Evolutionary conservation across 1,140 invertebrate genomes (phyloP).

Genomic region (Batillaria attramentaria): DNA sequence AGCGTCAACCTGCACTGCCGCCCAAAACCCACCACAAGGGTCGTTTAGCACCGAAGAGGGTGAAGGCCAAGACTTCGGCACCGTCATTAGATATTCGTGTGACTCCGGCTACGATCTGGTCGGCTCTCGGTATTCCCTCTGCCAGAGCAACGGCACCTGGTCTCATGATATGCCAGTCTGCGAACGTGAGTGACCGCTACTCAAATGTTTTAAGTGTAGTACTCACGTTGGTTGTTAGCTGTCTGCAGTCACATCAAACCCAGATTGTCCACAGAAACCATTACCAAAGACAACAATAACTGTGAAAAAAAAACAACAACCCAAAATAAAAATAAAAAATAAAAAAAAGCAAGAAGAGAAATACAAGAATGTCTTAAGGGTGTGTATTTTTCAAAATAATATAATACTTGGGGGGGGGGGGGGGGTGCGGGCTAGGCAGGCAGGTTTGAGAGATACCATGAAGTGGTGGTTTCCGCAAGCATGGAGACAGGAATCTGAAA

Average conservation of each 20-base stretch:
- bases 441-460: no score
- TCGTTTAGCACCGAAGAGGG: background rate
- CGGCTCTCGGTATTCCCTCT: background rate
- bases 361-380: no score
- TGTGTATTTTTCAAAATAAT: no score
- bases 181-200: background rate
- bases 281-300: no score
- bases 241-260: background rate
- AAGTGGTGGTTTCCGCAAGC: no score
- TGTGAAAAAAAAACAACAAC: no score
- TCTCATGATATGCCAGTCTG: background rate
- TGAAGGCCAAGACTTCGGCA: background rate
- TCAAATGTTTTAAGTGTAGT: background rate
- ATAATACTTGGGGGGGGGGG: no score
- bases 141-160: slow-evolving; percentile 4
- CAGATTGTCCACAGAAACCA: background rate
- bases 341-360: no score
- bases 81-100: background rate
- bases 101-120: background rate
- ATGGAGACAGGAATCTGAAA: no score
- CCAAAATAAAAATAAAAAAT: no score
- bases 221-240: background rate
- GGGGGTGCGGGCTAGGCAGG: no score
- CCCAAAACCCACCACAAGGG: background rate
- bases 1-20: background rate